Percentiles rank a stretch among this genome's conserved stretches.
These are phyloP conservation scores for Zaprionus lineosus DNA, from an alignment of 2,888 invertebrate genomes.

Conservation along the genomic window DNA sequence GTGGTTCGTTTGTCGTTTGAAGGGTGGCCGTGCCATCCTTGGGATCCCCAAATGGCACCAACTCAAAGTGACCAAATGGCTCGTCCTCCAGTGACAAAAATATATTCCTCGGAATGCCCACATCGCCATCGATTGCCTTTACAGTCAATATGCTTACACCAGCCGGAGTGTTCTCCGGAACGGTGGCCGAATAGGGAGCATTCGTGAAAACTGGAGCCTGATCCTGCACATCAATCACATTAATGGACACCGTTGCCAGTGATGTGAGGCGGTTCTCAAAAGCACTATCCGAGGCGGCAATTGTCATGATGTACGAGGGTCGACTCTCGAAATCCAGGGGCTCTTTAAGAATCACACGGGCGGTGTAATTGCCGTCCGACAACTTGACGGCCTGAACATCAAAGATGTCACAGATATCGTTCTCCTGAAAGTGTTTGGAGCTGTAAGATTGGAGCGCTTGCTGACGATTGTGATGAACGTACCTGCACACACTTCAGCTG, in stretches of 20 bases:
- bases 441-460: background rate
- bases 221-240: constrained; percentile 91
- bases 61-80: constrained; percentile 86
- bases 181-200: constrained; percentile 90
- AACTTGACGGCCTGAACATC: constrained; percentile 86
- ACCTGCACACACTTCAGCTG: constrained; percentile 86
- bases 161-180: constrained; percentile 89
- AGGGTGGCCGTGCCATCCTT: constrained; percentile 85
- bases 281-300: constrained; percentile 87
- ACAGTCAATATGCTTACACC: constrained; percentile 88
- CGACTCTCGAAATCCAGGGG: constrained; percentile 90
- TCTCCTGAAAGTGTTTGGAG: constrained; percentile 81
- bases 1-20: constrained; percentile 86
- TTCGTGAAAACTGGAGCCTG: constrained; percentile 91
- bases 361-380: constrained; percentile 88
- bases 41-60: constrained; percentile 84
- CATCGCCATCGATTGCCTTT: constrained; percentile 91
- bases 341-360: constrained; percentile 86
- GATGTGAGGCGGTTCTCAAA: constrained; percentile 86
- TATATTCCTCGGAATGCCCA: constrained; percentile 88
- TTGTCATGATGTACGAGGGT: constrained; percentile 88
- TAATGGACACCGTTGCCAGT: constrained; percentile 88
- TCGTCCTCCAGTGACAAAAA: constrained; percentile 88
- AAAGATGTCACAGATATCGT: constrained; percentile 89
- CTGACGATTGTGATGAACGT: constrained; percentile 74